Base-by-base conservation (phyloP, 2,888 invertebrate genomes). In the Pachliopta kotzebuea region DNA sequence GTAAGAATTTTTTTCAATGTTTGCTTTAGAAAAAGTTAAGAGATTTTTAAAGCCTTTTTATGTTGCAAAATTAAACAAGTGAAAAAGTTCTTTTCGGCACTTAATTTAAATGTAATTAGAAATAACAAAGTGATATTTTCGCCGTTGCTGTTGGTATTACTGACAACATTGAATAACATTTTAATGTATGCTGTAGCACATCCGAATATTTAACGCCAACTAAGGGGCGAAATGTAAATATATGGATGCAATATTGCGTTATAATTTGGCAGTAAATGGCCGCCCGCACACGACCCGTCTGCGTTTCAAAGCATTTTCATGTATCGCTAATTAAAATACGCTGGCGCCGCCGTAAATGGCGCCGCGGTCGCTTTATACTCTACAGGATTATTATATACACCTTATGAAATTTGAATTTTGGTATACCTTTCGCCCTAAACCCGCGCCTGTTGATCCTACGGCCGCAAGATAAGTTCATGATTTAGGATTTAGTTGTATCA, bases 241-340 rank as follows among this genome's bases (percentile, higher is more conserved):
- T 74, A 79, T 69, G 77, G 81, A 80, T 83, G 80, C 78, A 76
- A 82, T 81, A 83, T 79, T 79, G 80, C 76, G 74, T 82, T 85
- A 87, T 87, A 83, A 88, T 85, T 84, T 76, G 76, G 77, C 77
- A 71, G 71, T 74, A 76, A 80, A 79, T 76, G 77, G 72, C 72
- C 71, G 74, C 79, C 75, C 77, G 71, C 80, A 80, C 80, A 79
- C 74, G 75, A 76, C 74, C 56, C 76, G 74, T 71, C 70, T 72
- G 71, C 71, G 81, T 84, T 86, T 85, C 88, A 89, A 86, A 90
- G 89, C 89, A 88, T 90, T 90, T 85, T 85, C 90, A 79, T 91
- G 90, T 91, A 90, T 86, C 76, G 82, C 88, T 91, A 91, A 91
- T 91, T 90, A 87, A 89, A 90, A 90, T 88, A 85, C 86, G 88